Evolutionary conservation across 1,140 invertebrate species (phyloP), one percentile per base, ranked within the genome.

Genomic region (Drosophila leontia): DNA sequence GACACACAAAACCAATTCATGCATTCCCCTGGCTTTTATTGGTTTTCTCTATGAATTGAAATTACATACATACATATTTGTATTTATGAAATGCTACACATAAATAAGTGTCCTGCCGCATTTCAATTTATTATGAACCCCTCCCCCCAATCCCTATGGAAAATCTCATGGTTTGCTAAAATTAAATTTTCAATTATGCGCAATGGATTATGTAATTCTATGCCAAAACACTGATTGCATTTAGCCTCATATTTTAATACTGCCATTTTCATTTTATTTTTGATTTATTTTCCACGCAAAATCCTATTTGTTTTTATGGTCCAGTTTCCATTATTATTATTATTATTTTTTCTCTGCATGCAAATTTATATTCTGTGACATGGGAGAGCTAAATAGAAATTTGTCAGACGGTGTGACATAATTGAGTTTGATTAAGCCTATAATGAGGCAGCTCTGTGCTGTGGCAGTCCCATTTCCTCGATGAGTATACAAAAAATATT

Each of bases 111-210:
- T 59, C 67, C 35, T 26, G 17, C 32, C 70, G 50, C 17, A 51
- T 44, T 44, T 17, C 19, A 42, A 44, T 9, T n/a, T 23, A 53
- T 69, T 23, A 65, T 44, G 17, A 29, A 26, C 32, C 51, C 3
- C 50, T 3, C 7, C 3, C 34, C 7, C 19, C 5, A 6, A 5
- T 5, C 26, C 7, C 5, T 2, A 19, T 23, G 26, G 47, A 19
- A 59, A 51, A 41, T 48, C 64, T 35, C 41, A 11, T 39, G 47
- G 57, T 44, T 45, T 64, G 47, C 41, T 55, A 50, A 65, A 77
- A 86, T 72, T 71, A 59, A 71, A 86, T 82, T 76, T 75, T 47
- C 76, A 87, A 82, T 82, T 80, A 80, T 76, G 55, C 62, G 51
- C 65, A 69, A 69, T 62, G 62, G 75, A 74, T 82, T 78, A 67